These are phyloP conservation scores for Planiliza haematocheilus DNA, from an alignment of 2,113 vertebrate species.

Conservation along the genomic window DNA sequence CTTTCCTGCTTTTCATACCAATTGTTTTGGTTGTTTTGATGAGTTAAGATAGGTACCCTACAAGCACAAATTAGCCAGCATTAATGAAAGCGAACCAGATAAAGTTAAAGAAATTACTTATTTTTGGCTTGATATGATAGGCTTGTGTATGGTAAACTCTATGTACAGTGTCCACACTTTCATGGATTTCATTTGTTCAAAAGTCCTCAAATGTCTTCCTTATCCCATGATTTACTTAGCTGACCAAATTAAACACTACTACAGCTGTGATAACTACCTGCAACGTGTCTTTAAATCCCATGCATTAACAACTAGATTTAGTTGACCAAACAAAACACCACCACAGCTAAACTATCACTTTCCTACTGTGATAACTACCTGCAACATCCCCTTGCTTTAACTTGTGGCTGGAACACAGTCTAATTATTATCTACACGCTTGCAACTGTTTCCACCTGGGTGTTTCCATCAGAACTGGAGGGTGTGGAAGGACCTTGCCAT, in stretches of 20 bases:
- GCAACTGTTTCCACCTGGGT: no score
- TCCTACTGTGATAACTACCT: conserved; percentile 23
- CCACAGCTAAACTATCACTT: neutral
- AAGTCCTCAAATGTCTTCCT: no score
- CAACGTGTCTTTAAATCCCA: no score
- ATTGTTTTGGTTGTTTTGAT: conserved; percentile 56
- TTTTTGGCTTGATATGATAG: no score
- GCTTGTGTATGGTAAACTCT: no score
- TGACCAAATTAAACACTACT: no score
- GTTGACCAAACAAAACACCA: conserved; percentile 18
- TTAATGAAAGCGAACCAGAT: conserved; percentile 49
- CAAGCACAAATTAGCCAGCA: conserved; percentile 33
- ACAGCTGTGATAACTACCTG: neutral
- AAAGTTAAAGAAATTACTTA: no score
- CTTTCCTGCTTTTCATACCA: conserved; percentile 30
- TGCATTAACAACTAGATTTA: neutral
- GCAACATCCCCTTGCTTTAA: neutral
- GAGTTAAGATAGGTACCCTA: conserved; percentile 31
- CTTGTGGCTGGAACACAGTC: neutral
- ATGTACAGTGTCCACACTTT: no score
- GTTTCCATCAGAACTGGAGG: no score
- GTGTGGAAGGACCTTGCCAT: no score
- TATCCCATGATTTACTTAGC: no score
- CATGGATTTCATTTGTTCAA: no score
- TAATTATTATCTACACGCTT: conserved; percentile 2